Evolutionary conservation across 2,113 vertebrate species (phyloP).

Genomic region (Pseudorasbora parva): DNA sequence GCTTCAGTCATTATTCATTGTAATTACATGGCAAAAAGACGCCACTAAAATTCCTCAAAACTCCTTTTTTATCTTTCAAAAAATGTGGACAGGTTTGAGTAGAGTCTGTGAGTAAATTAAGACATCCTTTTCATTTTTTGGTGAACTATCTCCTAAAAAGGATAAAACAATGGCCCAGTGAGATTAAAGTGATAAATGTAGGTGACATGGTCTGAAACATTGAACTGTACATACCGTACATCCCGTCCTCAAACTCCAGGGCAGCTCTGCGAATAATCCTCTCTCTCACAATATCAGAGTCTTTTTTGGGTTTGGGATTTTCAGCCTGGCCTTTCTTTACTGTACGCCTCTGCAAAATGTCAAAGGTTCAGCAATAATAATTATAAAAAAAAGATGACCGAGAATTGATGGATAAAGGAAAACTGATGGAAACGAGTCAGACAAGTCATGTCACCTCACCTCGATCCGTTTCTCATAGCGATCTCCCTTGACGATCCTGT

Average conservation of each 20-base stretch:
- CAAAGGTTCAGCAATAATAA: constrained; percentile 6
- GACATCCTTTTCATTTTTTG: neutral
- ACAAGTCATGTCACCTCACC: constrained; percentile 69
- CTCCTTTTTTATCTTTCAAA: neutral
- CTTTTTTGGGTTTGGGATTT: constrained; percentile 81
- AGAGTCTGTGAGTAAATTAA: neutral
- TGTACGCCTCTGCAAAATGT: constrained; percentile 83
- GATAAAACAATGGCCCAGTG: no score
- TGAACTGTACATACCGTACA: constrained; percentile 86
- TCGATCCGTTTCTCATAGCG: constrained; percentile 94
- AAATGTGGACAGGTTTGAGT: neutral
- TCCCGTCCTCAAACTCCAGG: constrained; percentile 96
- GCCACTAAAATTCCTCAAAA: neutral
- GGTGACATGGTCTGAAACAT: neutral
- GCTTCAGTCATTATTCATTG: neutral
- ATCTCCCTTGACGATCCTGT: constrained; percentile 88
- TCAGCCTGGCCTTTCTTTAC: constrained; percentile 78
- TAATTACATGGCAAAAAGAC: neutral
- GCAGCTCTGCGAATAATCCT: constrained; percentile 94
- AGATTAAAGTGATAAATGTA: neutral
- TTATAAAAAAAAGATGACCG: neutral
- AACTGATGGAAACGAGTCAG: neutral
- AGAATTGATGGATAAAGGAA: constrained; percentile 2
- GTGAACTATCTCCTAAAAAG: no score
- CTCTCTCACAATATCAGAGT: constrained; percentile 87